Evolutionary conservation across 23 tunicate species (phyloP).

Genomic region (Diplosoma virens): DNA sequence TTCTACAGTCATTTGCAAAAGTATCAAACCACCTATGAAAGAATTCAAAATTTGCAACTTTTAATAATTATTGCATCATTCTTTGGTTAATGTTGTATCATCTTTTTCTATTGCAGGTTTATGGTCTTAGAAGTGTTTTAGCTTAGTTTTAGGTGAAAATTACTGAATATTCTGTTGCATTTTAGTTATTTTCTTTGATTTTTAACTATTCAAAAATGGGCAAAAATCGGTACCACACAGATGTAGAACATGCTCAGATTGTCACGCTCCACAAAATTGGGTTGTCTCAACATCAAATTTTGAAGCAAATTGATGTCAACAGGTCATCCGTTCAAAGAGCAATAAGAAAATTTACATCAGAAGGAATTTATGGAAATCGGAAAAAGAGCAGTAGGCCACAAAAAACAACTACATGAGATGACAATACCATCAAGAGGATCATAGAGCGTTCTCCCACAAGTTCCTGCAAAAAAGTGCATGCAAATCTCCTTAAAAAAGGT

Average conservation of each 20-base stretch:
- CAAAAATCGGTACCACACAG: constrained; percentile 19
- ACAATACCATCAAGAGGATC: constrained; percentile 30
- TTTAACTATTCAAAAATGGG: constrained; percentile 17
- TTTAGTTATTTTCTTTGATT: constrained; percentile 7
- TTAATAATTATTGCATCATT: constrained; percentile 2
- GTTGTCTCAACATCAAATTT: constrained; percentile 3
- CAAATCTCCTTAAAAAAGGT: constrained; percentile 6
- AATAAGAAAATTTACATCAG: not conserved
- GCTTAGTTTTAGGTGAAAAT: constrained; percentile 3
- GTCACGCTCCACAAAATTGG: constrained; percentile 21
- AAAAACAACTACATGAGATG: constrained; percentile 30
- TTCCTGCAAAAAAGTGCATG: constrained; percentile 29
- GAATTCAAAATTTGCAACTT: not conserved
- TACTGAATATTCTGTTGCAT: not conserved
- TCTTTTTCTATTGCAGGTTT: not conserved
- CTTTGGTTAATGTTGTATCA: not conserved
- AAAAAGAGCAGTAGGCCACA: constrained; percentile 17
- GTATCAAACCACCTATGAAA: no score
- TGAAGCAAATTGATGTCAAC: not conserved
- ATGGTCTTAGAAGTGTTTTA: constrained; percentile 11
- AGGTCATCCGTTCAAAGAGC: constrained; percentile 27
- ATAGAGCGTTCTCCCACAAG: constrained; percentile 31
- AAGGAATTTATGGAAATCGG: not conserved
- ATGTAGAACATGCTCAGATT: constrained; percentile 22
- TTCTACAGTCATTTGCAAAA: no score